Base-by-base conservation (phyloP, 92 coral and sea anemone species). In the Heteractis magnifica region DNA sequence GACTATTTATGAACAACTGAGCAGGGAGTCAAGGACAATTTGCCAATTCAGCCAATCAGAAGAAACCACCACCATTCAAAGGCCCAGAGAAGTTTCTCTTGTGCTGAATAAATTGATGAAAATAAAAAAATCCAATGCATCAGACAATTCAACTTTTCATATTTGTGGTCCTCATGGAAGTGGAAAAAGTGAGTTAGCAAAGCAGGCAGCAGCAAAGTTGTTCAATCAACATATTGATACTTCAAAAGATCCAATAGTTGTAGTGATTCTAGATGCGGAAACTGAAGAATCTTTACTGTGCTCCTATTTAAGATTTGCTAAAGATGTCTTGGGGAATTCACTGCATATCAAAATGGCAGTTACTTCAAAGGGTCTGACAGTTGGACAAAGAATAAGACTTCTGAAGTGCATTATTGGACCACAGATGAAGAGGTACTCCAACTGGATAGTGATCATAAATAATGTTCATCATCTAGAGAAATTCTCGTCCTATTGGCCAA, bases 161-260 rank as follows among this genome's bases (percentile, higher is more conserved):
- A 56, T 82, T 51, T 51, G 76, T 75, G 86, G 86, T 51, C 21
- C 5, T 23, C 59, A 15, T 72, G 86, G 86, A 20, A 20, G 56
- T 72, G 86, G 80, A 8, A 82, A 82, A 50, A 82, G 86, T 53
- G 79, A 82, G 21, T 16, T 82, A 10, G 86, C 79, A 72, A 82
- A 52, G 49, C 86, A 82, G 56, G 86, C 26, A 10, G 72, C 79
- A 11, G 10, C 21, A 18, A 5, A 14, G 16, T 73, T 72, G 53
- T 55, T n/a, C 59, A n/a, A 56, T 34, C 71, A 62, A 21, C 19
- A 58, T 48, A 72, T 26, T 18, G 16, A 13, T 55, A 56, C 58
- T 73, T 11, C 51, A 13, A 14, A 10, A 9, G 65, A 74, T 41
- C 86, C 79, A 59, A 19, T 55, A 19, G 59, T 51, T 34, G 48